Evolutionary conservation across 2,113 vertebrate species (phyloP), one percentile per base, ranked within the genome.

Genomic region (Mesembrinibis cayennensis): DNA sequence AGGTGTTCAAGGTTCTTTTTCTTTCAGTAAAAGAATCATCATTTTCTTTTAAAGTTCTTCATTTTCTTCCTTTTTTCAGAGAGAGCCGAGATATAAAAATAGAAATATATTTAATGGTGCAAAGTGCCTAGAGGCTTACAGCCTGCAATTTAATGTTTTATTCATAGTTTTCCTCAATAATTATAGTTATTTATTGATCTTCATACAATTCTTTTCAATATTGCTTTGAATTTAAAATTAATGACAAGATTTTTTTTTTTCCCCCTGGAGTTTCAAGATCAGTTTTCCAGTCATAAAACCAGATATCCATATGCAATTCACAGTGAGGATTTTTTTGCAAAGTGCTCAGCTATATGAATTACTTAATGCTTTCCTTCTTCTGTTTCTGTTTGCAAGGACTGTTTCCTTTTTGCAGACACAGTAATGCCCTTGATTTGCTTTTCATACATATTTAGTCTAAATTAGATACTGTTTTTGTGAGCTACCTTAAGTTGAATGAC

Each of bases 101-200:
- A 95, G 95, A 97, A 59, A 74, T 93, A 63, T 87, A 95, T 96
- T 82, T 71, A 88, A 95, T 94, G 82, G 55, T 92, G 21, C 61
- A 65, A 72, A 96, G 84, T 96, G 58, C 82, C 93, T 82, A 87
- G 29, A 82, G 63, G 65, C 55, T 95, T 90, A 36, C 44, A 96
- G 77, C 25, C 67, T 86, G 40, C 30, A 91, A 90, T 50, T 56
- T 83, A 93, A 97, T 98, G 82, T 95, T 97, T 96, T 97, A 97
- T 98, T 97, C 82, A 97, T 97, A 55, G 82, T 79, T 84, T 97
- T 94, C 83, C 91, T 94, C 96, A 97, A 84, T 97, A 98, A 97
- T 98, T 98, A 93, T 42, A 82, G 59, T 82, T 97, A 94, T 88
- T 96, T 96, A 95, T 96, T 96, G 94, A 97, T 97, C 74, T 97